Percentiles rank a stretch among this genome's conserved stretches.
Evolutionary conservation across 2,888 invertebrate genomes (phyloP).

Genomic region (Siphonodentalium dalli): DNA sequence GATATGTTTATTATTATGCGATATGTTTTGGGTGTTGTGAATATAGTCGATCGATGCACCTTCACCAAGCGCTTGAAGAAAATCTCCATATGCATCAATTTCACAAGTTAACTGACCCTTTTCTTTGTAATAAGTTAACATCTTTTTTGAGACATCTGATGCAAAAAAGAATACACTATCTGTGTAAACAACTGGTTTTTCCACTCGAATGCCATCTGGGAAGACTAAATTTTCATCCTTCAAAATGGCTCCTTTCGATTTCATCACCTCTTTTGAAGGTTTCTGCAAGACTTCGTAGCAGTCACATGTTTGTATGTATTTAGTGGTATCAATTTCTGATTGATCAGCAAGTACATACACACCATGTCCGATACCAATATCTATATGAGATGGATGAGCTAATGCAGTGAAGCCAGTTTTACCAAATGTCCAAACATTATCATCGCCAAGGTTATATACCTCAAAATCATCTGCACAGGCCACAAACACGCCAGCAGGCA

Average conservation of each 20-base stretch:
- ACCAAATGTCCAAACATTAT: constrained; percentile 41
- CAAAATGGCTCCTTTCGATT: constrained; percentile 58
- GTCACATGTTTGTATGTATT: constrained; percentile 41
- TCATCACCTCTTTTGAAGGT: constrained; percentile 62
- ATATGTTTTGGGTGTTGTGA: constrained; percentile 52
- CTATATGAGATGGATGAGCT: constrained; percentile 66
- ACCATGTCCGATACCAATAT: constrained; percentile 65
- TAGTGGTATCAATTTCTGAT: constrained; percentile 31
- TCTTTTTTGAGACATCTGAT: constrained; percentile 52
- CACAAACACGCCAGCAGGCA: constrained; percentile 65
- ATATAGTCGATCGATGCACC: constrained; percentile 55
- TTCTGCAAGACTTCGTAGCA: constrained; percentile 67
- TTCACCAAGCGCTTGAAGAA: constrained; percentile 65
- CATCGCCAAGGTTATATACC: constrained; percentile 50
- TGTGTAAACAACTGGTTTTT: constrained; percentile 61
- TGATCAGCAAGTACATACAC: constrained; percentile 64
- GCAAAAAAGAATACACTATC: constrained; percentile 67
- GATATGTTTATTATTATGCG: constrained; percentile 44
- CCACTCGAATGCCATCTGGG: constrained; percentile 34
- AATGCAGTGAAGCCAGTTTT: constrained; percentile 64
- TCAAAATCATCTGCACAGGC: constrained; percentile 67
- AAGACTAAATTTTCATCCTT: constrained; percentile 32
- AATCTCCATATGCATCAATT: constrained; percentile 68
- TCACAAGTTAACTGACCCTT: constrained; percentile 62
- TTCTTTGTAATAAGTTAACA: constrained; percentile 55